Percentiles rank a stretch among this genome's conserved stretches.
These are phyloP conservation scores for Chaenocephalus aceratus DNA, from an alignment of 2,113 vertebrate genomes.

Conservation along the genomic window DNA sequence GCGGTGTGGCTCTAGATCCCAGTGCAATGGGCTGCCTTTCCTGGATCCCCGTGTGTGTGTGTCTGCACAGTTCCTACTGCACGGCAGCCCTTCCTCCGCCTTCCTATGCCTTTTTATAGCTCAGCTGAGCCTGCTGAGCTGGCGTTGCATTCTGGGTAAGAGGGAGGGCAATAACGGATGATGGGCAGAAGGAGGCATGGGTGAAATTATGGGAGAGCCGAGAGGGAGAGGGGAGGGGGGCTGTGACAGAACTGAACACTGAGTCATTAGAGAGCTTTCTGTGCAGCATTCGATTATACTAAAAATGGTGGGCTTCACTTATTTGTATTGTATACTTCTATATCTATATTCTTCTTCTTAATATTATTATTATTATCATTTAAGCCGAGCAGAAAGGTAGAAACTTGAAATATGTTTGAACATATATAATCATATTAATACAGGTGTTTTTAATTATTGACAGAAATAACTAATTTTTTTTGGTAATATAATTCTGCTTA, in stretches of 20 bases:
- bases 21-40: slow-evolving; percentile 71
- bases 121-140: slow-evolving; percentile 70
- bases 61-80: slow-evolving; percentile 79
- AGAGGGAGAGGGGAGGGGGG: neutral
- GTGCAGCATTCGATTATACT: neutral
- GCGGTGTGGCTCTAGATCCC: slow-evolving; percentile 71
- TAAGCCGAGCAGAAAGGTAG: neutral
- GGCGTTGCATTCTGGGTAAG: slow-evolving; percentile 83
- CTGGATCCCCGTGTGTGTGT: slow-evolving; percentile 71
- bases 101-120: slow-evolving; percentile 82
- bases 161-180: slow-evolving; percentile 28
- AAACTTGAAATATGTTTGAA: neutral
- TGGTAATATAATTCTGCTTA: neutral
- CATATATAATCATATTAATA: no score
- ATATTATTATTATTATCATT: no score
- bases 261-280: neutral
- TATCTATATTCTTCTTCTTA: no score
- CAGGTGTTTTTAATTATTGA: no score
- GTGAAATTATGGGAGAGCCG: slow-evolving; percentile 27
- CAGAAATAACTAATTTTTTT: no score
- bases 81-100: slow-evolving; percentile 80
- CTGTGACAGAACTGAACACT: neutral
- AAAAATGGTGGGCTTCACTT: neutral
- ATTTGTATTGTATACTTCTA: neutral
- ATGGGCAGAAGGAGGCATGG: slow-evolving; percentile 24